Base-by-base conservation (phyloP, 2,113 vertebrate genomes). In the Crotalus helleri region DNA sequence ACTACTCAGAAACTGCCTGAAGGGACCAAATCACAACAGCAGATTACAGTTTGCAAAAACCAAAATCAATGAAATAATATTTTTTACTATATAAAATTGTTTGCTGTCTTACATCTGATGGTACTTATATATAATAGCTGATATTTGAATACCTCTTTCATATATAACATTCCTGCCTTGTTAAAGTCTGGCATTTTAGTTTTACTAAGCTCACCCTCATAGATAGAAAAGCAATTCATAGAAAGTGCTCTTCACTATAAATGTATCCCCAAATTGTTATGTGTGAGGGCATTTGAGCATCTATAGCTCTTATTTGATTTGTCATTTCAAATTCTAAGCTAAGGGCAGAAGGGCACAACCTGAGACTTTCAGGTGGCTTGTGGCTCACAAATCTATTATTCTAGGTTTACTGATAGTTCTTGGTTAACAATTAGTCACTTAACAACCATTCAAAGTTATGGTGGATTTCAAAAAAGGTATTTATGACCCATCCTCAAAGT, bases 161-260 rank as follows among this genome's bases (percentile, higher is more conserved):
- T 69, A 58, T 61, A 21, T 86, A 74, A 85, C 29, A 90, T 90
- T 53, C 90, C 49, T 51, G 49, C 69, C 3, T 17, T 85, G 55
- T 85, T 85, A 90, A 46, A 46, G 8, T 94, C 94, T 97, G 95
- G 95, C 91, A 94, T 93, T 96, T 96, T 59, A 92, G 94, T 95
- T 97, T 96, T 92, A 91, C 93, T 92, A 95, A 74, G 33, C 69
- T 96, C 74, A 93, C 26, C 74, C 85, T 51, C 0, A 0, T 26
- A 91, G 94, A 93, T 91, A 91, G 55, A 91, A 92, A 96, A 95
- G 26, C 93, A 93, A 95, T 93, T 95, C 94, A 95, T 91, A 92
- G 61, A 94, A 94, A 90, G n/a, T 94, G 51, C 94, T 95, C 93
- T 87, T 92, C 69, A 93, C 92, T 90, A 13, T 33, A 57, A 39